Base-by-base conservation (phyloP, 1,140 invertebrate genomes). In the Listronotus bonariensis region DNA sequence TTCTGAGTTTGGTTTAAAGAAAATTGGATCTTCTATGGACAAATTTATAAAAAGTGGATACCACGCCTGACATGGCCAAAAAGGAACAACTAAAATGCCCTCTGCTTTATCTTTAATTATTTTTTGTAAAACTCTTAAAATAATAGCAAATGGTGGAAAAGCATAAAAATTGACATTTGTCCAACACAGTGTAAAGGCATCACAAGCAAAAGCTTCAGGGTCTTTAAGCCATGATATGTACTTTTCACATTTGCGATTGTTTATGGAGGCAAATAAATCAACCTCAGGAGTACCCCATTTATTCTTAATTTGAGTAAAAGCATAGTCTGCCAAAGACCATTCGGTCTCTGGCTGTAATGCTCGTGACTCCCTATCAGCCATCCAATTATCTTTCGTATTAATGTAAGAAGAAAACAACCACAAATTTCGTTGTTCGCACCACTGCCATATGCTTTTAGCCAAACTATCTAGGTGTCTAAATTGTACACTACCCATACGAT, bases 391-490 rank as follows among this genome's bases (percentile, higher is more conserved):
- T 36, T 51, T 54, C 2, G 65, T 8, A 17, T 64, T n/a, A n/a
- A 73, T 70, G 42, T 73, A 72, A 9, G 71, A 71, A 6, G 69
- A 69, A 60, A 60, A 69, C 11, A 74, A 10, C 32, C 51, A 68
- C 10, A 74, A 15, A 52, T 73, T 61, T 34, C 63, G 52, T 1
- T 10, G n/a, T 36, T 72, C 68, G 20, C 69, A 72, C 68, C 68
- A 70, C 42, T 65, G 63, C 69, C 65, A 73, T 36, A 70, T 66
- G 14, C 31, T n/a, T 42, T 60, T 52, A 3, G 69, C 26, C 17
- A 72, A 32, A 17, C 55, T 32, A 12, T 34, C 68, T 0, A 75
- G 49, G 3, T 63, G 34, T 14, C 46, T 43, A 42, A 55, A 65
- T 26, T 66, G 68, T 8, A 72, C 52, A 10, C 66, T 64, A 0